Base-by-base conservation (phyloP, 2,888 invertebrate genomes). In the Erebia epiphron region DNA sequence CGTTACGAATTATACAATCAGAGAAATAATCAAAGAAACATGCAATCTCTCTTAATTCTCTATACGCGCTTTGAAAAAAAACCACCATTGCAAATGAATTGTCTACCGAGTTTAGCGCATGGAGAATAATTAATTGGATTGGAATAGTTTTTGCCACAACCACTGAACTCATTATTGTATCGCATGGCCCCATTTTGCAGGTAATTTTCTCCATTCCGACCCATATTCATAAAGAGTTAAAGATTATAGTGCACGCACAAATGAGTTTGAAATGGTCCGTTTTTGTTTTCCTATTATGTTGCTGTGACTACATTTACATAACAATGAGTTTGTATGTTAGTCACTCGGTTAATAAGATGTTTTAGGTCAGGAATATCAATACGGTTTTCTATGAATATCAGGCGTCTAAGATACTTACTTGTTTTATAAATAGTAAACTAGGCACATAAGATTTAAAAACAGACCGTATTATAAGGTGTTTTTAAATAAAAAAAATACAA, bases 1-100 rank as follows among this genome's bases (percentile, higher is more conserved):
- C 75, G 70, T 78, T 54, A 67, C 80, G 73, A 78, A 79, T 78
- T 70, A 77, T 74, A 75, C 76, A 80, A 79, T 79, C 77, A 77
- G 69, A 56, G 67, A 69, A 75, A 67, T 69, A 73, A 75, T 74
- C 70, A 68, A 70, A 72, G 69, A 75, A 73, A 74, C 75, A 75
- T 74, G 72, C 73, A 76, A 73, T 74, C 70, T 74, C 71, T 72
- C 70, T 64, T 74, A 67, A 78, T 77, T 77, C 46, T 70, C 50
- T 70, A 66, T 69, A 77, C 72, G 74, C 72, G 68, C 67, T 72
- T 75, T 68, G 46, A 75, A 72, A 71, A 26, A 68, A 74, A 64
- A 70, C 46, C 52, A 69, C 73, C 73, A 75, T 77, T 71, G 63
- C 76, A 67, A 80, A 77, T 79, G 74, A 77, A 76, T 78, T 75